phyloP scores from a whole-genome alignment of 1,140 invertebrate species.

The Caenorhabditis inopinata region DNA sequence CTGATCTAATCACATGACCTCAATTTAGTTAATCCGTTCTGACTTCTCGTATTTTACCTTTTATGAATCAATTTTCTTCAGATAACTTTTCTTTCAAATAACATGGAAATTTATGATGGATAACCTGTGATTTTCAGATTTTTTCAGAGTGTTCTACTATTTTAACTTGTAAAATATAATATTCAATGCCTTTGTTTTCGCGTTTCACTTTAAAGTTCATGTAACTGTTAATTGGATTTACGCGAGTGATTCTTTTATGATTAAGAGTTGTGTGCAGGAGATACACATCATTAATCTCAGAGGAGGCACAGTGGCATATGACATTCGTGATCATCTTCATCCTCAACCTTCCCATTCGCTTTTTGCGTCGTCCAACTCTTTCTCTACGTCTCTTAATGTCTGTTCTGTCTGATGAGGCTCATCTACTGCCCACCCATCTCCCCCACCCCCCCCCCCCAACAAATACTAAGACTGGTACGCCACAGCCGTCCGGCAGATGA shows the following conservation, averaged over 20 bases:
- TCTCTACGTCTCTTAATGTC: slow-evolving; percentile 20
- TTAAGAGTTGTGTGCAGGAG: neutral
- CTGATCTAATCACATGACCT: neutral
- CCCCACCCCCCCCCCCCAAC: neutral
- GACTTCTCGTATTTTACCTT: neutral
- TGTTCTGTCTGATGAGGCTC: neutral
- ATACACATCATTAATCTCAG: slow-evolving; percentile 24
- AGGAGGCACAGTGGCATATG: slow-evolving; percentile 26
- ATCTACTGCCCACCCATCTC: neutral
- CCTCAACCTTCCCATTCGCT: neutral
- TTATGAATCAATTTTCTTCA: neutral
- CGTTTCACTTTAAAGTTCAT: neutral
- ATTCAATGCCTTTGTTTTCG: no score
- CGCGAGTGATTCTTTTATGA: neutral
- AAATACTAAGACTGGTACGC: slow-evolving; percentile 4
- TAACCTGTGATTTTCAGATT: neutral
- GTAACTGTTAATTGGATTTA: neutral
- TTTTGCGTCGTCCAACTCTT: neutral
- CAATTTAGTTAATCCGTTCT: neutral
- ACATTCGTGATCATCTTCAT: slow-evolving; percentile 26
- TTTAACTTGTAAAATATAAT: no score
- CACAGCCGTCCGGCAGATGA: slow-evolving; percentile 7
- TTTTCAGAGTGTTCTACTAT: neutral
- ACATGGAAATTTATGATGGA: neutral
- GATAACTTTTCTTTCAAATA: neutral